A percentile compares a stretch with the other conserved stretches of the same genome.
These are phyloP conservation scores for Stichopus chloronotus DNA, from an alignment of 35 echinoderm and acorn worm species.

Conservation along the genomic window DNA sequence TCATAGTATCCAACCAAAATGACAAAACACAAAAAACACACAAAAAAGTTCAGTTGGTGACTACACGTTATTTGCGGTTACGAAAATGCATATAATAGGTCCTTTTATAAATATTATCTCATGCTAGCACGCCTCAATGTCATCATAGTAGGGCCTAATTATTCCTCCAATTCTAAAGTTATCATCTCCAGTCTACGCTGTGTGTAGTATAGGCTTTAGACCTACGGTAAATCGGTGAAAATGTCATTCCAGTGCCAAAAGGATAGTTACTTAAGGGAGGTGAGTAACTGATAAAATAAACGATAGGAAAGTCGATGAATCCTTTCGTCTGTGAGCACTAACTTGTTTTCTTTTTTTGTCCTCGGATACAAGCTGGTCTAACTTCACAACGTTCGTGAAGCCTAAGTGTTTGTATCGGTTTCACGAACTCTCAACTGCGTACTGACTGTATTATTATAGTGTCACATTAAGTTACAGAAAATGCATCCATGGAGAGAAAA, in stretches of 20 bases:
- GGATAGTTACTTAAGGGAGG: conserved; percentile 73
- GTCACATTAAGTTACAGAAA: background rate
- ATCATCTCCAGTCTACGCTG: no score
- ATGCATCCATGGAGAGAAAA: no score
- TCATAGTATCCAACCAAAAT: no score
- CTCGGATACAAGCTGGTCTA: background rate
- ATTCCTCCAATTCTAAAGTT: no score
- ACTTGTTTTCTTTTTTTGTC: background rate
- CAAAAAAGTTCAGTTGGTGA: no score
- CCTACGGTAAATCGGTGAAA: background rate
- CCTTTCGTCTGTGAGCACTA: background rate
- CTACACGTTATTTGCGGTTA: no score
- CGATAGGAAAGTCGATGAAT: background rate
- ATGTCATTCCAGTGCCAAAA: conserved; percentile 79
- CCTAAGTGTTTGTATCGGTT: background rate
- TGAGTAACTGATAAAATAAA: background rate
- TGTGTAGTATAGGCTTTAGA: background rate
- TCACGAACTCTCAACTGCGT: no score
- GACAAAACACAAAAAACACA: no score
- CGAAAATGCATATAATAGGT: no score
- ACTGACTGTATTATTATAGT: background rate
- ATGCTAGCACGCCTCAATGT: no score
- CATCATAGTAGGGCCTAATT: no score
- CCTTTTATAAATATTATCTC: no score
- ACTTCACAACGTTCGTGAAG: background rate